These are phyloP conservation scores for Scylla paramamosain DNA, from an alignment of 1,140 invertebrate genomes.

Conservation along the genomic window DNA sequence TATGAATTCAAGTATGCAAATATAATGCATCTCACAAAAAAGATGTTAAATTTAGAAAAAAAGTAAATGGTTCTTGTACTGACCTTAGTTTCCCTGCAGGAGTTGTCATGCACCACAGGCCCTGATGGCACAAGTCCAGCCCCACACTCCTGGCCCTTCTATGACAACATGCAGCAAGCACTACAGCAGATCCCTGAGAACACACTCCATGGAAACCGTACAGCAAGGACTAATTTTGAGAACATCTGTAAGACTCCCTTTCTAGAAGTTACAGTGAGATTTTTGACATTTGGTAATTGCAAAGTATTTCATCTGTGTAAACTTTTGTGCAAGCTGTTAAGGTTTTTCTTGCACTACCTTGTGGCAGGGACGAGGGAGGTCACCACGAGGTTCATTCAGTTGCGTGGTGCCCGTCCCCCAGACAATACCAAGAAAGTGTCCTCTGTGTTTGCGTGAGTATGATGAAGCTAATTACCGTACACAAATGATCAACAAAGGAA, in stretches of 20 bases:
- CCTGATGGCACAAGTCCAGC: constrained; percentile 71
- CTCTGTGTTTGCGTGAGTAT: constrained; percentile 72
- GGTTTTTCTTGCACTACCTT: neutral
- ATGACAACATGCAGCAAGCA: constrained; percentile 72
- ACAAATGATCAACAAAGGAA: no score
- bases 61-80: neutral
- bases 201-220: constrained; percentile 50
- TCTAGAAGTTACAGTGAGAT: neutral
- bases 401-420: constrained; percentile 63
- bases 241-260: constrained; percentile 68
- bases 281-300: neutral
- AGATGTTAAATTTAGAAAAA: neutral
- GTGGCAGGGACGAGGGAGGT: constrained; percentile 71
- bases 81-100: constrained; percentile 46
- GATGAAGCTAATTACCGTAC: no score
- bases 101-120: constrained; percentile 72
- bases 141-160: constrained; percentile 73
- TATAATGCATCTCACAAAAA: neutral
- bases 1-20: neutral
- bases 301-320: neutral
- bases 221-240: constrained; percentile 68
- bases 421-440: constrained; percentile 70
- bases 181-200: constrained; percentile 73
- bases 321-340: neutral
- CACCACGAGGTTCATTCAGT: constrained; percentile 71